These are phyloP conservation scores for Scalopus aquaticus DNA, from an alignment of 2,113 vertebrate genomes.

Conservation along the genomic window DNA sequence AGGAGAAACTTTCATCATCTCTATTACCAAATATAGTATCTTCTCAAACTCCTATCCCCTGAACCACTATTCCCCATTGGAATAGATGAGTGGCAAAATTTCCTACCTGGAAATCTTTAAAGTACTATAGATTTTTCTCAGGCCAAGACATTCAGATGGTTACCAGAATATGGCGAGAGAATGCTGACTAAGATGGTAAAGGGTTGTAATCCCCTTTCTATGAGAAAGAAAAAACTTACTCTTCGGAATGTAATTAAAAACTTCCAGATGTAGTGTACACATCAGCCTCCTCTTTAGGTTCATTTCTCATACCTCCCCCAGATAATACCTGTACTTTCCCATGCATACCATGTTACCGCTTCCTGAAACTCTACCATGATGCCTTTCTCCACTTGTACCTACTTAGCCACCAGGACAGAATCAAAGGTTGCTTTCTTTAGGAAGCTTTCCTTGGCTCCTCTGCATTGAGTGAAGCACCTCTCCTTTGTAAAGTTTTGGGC, in stretches of 20 bases:
- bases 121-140: constrained; percentile 37
- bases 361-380: not conserved
- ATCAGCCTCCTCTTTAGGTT: not conserved
- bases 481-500: not conserved
- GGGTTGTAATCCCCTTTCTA: not conserved
- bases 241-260: not conserved
- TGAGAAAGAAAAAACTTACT: not conserved
- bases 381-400: not conserved
- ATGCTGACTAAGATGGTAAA: not conserved
- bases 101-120: constrained; percentile 37
- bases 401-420: not conserved
- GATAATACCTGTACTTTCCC: not conserved
- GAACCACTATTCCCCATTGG: constrained; percentile 16
- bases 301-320: constrained; percentile 14
- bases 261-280: not conserved
- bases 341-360: not conserved
- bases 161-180: constrained; percentile 6
- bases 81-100: constrained; percentile 18
- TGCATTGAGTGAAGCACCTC: not conserved
- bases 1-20: constrained; percentile 70
- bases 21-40: constrained; percentile 43
- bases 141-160: not conserved
- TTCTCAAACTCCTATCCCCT: not conserved
- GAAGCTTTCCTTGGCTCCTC: not conserved
- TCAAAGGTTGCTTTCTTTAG: not conserved